A percentile compares a stretch with the other conserved stretches of the same genome.
Evolutionary conservation across 2,888 invertebrate species (phyloP).

Genomic region (Campoplex nolae): DNA sequence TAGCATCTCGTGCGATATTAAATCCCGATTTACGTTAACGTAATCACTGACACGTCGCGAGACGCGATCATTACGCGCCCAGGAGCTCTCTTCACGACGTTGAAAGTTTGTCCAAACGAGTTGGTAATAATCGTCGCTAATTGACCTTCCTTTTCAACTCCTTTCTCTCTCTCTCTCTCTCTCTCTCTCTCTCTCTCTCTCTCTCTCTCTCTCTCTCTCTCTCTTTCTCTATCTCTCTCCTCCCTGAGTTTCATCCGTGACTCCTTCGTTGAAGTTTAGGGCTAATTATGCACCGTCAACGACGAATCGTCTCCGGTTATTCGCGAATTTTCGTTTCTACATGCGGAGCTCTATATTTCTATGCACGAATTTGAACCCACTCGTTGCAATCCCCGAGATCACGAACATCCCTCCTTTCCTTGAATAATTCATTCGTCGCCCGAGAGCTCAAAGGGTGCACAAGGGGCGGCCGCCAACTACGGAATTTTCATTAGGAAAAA

Average conservation of each 20-base stretch:
- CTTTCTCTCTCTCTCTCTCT: conserved; percentile 1
- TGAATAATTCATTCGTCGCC: conserved; percentile 63
- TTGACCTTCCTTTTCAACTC: conserved; percentile 74
- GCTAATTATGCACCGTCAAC: conserved; percentile 55
- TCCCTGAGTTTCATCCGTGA: background rate
- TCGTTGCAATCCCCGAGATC: conserved; percentile 47
- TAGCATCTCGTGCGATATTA: conserved; percentile 1
- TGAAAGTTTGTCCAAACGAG: conserved; percentile 76
- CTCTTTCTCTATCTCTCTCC: background rate
- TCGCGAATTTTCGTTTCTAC: conserved; percentile 44
- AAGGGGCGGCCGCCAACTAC: conserved; percentile 2
- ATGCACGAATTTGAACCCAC: conserved; percentile 17
- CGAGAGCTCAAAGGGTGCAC: conserved; percentile 25
- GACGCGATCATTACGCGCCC: conserved; percentile 46
- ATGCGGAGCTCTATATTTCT: background rate
- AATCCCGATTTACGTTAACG: conserved; percentile 30
- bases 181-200: conserved; percentile 2
- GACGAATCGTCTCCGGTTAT: conserved; percentile 51
- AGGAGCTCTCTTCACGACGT: conserved; percentile 72
- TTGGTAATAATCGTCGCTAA: conserved; percentile 82
- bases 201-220: background rate
- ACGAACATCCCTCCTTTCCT: conserved; percentile 23
- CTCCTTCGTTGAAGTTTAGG: conserved; percentile 51
- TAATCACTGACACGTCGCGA: conserved; percentile 43
- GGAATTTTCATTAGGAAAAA: conserved; percentile 58